A percentile compares a stretch with the other conserved stretches of the same genome.
Conservation (phyloP, 2,797 vertebrate species). For the Phoebastria nigripes region DNA sequence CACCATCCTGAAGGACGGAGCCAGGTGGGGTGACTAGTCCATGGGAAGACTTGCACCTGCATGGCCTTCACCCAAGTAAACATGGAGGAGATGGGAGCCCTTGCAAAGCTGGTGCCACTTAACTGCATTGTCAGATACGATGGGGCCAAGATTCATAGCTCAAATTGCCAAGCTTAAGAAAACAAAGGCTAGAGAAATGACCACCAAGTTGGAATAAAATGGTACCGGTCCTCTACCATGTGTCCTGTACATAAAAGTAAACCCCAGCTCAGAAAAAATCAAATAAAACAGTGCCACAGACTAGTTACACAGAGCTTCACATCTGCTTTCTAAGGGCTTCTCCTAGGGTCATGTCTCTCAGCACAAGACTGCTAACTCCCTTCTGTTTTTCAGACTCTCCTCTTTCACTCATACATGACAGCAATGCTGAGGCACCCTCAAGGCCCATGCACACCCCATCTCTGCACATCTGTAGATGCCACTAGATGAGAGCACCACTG, state of each 20-base stretch:
- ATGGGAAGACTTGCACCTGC: conserved; percentile 88
- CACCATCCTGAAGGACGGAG: conserved; percentile 84
- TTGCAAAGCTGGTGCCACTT: conserved; percentile 85
- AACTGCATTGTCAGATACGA: conserved; percentile 88
- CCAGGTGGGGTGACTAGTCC: conserved; percentile 84
- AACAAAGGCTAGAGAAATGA: conserved; percentile 87
- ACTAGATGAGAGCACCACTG: background rate
- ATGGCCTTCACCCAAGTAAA: conserved; percentile 83
- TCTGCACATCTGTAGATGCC: background rate
- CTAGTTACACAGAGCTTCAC: background rate
- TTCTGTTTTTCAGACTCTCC: background rate
- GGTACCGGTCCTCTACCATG: background rate
- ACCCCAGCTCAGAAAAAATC: background rate
- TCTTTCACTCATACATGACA: background rate
- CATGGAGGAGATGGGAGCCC: conserved; percentile 86
- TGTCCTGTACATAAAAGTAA: conserved; percentile 75
- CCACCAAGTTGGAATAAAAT: conserved; percentile 86
- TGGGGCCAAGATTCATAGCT: conserved; percentile 86
- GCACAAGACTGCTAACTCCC: background rate
- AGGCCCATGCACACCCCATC: rapidly evolving
- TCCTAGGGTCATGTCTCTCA: background rate
- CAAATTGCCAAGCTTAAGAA: conserved; percentile 88
- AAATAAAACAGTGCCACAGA: background rate
- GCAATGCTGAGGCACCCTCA: background rate
- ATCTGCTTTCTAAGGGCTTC: background rate